A percentile compares a stretch with the other conserved stretches of the same genome.
Conservation (phyloP, 2,797 vertebrate genomes). For the Prionace glauca region DNA sequence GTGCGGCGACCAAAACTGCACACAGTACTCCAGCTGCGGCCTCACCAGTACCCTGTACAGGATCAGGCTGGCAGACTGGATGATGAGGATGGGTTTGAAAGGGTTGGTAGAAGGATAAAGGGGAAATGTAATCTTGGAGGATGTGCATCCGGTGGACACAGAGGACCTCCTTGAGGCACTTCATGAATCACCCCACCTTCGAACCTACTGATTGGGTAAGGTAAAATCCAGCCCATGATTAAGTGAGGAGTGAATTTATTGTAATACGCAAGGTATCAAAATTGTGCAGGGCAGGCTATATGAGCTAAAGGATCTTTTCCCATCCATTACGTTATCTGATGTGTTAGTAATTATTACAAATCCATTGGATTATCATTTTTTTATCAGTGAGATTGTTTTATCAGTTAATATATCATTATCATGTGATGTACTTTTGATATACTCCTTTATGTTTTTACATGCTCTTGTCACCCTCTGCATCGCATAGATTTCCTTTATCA, state of each 20-base stretch:
- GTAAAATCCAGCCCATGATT: background rate
- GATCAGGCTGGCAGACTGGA: too few relatives aligned
- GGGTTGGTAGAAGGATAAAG: too few relatives aligned
- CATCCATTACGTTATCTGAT: background rate
- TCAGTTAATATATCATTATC: background rate
- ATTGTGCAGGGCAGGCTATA: background rate
- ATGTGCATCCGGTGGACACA: too few relatives aligned
- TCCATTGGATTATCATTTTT: background rate
- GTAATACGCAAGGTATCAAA: background rate
- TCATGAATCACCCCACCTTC: too few relatives aligned
- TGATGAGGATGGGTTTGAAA: too few relatives aligned
- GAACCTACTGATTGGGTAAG: too few relatives aligned
- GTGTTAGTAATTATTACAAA: background rate
- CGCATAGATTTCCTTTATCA: background rate
- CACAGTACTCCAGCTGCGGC: too few relatives aligned
- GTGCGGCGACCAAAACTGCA: too few relatives aligned
- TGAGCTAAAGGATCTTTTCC: background rate
- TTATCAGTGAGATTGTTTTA: background rate
- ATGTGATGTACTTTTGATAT: background rate
- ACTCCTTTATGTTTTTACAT: background rate
- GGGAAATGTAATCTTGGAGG: too few relatives aligned
- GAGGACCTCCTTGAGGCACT: too few relatives aligned
- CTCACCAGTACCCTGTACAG: too few relatives aligned
- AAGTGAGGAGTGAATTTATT: background rate
- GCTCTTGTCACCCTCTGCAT: background rate